Percentiles rank a stretch among this genome's conserved stretches.
Conservation (phyloP, 2,113 vertebrate genomes). For the Actinemys pallida region DNA sequence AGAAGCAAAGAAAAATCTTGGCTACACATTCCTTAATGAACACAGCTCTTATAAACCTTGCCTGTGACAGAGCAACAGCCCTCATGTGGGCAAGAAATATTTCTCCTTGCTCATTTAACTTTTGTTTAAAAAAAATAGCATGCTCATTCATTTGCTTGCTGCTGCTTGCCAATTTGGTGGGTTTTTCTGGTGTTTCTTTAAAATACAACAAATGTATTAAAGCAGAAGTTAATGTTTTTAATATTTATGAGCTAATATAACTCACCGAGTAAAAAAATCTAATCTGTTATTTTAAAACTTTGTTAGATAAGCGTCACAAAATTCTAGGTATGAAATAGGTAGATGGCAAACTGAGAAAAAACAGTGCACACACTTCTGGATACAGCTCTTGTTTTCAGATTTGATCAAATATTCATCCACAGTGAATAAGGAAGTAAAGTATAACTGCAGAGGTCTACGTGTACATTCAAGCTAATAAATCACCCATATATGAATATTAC, state of each 20-base stretch:
- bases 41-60: conserved; percentile 14
- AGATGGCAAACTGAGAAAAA: neutral
- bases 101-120: conserved; percentile 25
- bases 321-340: neutral
- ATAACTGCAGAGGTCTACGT: neutral
- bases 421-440: neutral
- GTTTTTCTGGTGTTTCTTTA: neutral
- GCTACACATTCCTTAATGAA: conserved; percentile 1
- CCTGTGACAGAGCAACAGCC: neutral
- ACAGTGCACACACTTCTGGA: neutral
- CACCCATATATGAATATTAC: neutral
- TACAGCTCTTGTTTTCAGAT: neutral
- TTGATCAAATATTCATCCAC: conserved; percentile 10
- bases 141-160: conserved; percentile 13
- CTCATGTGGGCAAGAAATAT: conserved; percentile 25
- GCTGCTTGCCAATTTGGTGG: neutral
- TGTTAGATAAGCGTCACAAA: conserved; percentile 11
- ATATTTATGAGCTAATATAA: neutral
- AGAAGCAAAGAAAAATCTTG: neutral
- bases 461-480: neutral
- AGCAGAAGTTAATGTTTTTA: neutral
- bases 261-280: neutral
- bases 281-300: conserved; percentile 9
- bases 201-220: neutral
- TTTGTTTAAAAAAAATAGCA: conserved; percentile 35